These are phyloP conservation scores for Hyposoter dolosus DNA, from an alignment of 2,888 invertebrate species.

Conservation along the genomic window DNA sequence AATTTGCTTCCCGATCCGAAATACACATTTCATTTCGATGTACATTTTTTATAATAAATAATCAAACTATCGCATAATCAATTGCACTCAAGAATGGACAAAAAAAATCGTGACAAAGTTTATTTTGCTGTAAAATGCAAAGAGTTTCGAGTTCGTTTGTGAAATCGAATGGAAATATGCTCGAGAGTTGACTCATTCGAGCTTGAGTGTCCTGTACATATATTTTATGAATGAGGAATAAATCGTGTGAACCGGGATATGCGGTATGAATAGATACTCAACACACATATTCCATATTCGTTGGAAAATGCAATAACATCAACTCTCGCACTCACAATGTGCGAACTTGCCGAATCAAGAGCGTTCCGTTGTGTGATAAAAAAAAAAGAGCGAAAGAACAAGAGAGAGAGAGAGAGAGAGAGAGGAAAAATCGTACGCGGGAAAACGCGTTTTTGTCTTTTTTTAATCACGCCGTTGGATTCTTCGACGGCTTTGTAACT, in stretches of 20 bases:
- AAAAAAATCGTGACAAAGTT: neutral
- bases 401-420: neutral
- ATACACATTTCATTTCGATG: too few species aligned
- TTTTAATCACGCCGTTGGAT: conserved; percentile 46
- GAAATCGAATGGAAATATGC: neutral
- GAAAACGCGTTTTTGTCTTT: conserved; percentile 28
- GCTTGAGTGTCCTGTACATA: too few species aligned
- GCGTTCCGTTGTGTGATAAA: conserved; percentile 16
- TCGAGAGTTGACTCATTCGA: neutral
- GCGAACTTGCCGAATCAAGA: conserved; percentile 31
- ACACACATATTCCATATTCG: conserved; percentile 47
- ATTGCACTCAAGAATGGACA: too few species aligned
- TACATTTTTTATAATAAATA: too few species aligned
- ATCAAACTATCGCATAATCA: too few species aligned
- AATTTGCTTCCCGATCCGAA: too few species aligned
- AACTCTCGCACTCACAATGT: conserved; percentile 20
- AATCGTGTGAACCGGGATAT: conserved; percentile 40
- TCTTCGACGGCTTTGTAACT: conserved; percentile 51
- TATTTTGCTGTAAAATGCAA: neutral
- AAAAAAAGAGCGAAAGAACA: neutral
- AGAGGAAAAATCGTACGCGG: conserved; percentile 16
- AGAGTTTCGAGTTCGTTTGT: neutral
- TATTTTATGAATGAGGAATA: neutral
- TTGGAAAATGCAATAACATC: conserved; percentile 32
- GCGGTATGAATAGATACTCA: conserved; percentile 15